Conservation (phyloP, 23 tunicate genomes). For the Clavelina lepadiformis region DNA sequence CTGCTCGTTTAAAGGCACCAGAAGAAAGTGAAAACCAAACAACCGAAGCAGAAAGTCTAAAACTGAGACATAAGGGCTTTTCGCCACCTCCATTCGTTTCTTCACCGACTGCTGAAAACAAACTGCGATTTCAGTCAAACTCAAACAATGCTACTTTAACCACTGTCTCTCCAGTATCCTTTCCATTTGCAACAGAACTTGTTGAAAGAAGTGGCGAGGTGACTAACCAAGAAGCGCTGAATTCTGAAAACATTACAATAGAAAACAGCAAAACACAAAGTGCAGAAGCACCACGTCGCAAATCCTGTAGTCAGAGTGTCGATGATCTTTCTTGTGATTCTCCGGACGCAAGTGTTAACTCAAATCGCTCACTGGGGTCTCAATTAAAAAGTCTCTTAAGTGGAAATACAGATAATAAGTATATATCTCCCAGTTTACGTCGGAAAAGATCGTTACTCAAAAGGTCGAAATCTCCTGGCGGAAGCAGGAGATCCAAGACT, state of each 20-base stretch:
- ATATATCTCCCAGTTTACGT: conserved; percentile 64
- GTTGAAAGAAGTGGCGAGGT: neutral
- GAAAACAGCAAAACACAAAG: neutral
- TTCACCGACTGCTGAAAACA: conserved; percentile 23
- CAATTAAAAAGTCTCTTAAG: conserved; percentile 48
- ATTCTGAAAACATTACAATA: neutral
- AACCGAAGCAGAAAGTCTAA: neutral
- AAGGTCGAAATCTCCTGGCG: conserved; percentile 76
- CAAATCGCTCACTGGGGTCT: conserved; percentile 35
- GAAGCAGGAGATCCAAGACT: conserved; percentile 47
- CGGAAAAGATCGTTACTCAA: conserved; percentile 64
- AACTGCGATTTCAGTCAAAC: neutral
- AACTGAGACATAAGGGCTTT: neutral
- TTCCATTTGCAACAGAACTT: neutral
- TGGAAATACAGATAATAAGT: conserved; percentile 54
- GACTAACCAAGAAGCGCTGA: neutral
- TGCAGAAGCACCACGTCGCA: conserved; percentile 13
- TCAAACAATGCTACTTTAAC: conserved; percentile 7
- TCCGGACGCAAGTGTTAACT: conserved; percentile 13
- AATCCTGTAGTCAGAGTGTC: conserved; percentile 11
- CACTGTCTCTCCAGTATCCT: conserved; percentile 12
- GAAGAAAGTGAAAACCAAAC: neutral
- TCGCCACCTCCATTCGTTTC: conserved; percentile 22
- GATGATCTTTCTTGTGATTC: conserved; percentile 7
- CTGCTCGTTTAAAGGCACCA: neutral